Evolutionary conservation across 1,140 invertebrate species (phyloP), one percentile per base, ranked within the genome.

Genomic region (Bombus confusus): DNA sequence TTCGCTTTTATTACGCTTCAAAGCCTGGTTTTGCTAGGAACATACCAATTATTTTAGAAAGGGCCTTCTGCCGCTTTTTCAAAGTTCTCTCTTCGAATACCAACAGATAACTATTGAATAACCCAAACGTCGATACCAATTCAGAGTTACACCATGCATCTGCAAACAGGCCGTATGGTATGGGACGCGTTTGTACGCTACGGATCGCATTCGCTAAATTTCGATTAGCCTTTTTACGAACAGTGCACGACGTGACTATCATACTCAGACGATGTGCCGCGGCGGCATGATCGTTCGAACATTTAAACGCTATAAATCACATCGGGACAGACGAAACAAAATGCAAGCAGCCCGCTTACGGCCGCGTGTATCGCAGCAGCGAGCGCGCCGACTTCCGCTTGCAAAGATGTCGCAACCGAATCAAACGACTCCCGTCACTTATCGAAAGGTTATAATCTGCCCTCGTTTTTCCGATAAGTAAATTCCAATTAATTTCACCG

Each of bases 221-320:
- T 80, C 79, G 79, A 72, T 80, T 71, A 52, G 68, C 6, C 68
- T 18, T 18, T 31, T 80, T 72, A 41, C 37, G 68, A n/a, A 39
- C 37, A 59, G 41, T 31, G n/a, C 47, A 72, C 68, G 57, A 80
- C 79, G 79, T 80, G 79, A 80, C 68, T 13, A n/a, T 41, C 68
- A 28, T 72, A 80, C 37, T 37, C 9, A 25, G 22, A 52, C 25
- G 5, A 52, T 22, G 47, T 18, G 18, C 1, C 5, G 5, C 5
- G 13, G 25, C 15, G 41, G 8, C 43, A 10, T 31, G 31, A 39
- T 72, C 68, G 28, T 72, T 80, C 12, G 74, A 37, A 71, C 6
- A 18, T 8, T 64, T 64, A 34, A 66, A 34, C 64, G 3, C 28
- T n/a, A n/a, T 62, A 12, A n/a, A 62, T 62, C 28, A 62, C 28